These are phyloP conservation scores for Serilophus lunatus DNA, from an alignment of 2,113 vertebrate genomes.

Conservation along the genomic window DNA sequence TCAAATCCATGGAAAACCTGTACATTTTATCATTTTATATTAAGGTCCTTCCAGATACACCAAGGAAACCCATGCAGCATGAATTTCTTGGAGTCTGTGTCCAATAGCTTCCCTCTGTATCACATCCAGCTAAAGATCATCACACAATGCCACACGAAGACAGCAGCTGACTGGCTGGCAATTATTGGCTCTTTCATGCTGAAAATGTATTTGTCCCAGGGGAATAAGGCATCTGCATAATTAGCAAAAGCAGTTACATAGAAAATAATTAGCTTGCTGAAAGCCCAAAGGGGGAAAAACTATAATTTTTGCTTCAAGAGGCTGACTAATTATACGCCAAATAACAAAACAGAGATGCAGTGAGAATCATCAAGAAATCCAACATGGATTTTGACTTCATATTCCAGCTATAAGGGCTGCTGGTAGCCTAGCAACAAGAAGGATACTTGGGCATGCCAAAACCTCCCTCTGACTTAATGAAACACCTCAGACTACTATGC, in stretches of 20 bases:
- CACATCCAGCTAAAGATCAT: slow-evolving; percentile 44
- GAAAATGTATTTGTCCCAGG: slow-evolving; percentile 64
- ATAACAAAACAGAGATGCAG: slow-evolving; percentile 17
- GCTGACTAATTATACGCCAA: slow-evolving; percentile 65
- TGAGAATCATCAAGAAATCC: slow-evolving; percentile 49
- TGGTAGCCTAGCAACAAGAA: slow-evolving; percentile 77
- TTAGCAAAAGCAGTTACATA: slow-evolving; percentile 61
- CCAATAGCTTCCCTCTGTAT: background rate
- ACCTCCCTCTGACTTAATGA: slow-evolving; percentile 16
- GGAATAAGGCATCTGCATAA: slow-evolving; percentile 65
- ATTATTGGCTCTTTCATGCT: slow-evolving; percentile 68
- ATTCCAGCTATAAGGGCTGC: slow-evolving; percentile 44
- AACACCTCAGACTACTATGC: slow-evolving; percentile 29
- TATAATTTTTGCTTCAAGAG: slow-evolving; percentile 70
- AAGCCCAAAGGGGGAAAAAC: slow-evolving; percentile 53
- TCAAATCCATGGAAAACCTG: background rate
- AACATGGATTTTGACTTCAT: slow-evolving; percentile 56
- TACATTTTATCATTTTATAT: background rate
- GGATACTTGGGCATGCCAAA: slow-evolving; percentile 48
- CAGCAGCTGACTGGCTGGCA: slow-evolving; percentile 48
- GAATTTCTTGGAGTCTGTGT: background rate
- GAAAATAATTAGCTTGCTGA: slow-evolving; percentile 70
- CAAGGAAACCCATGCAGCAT: background rate
- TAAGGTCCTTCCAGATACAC: background rate
- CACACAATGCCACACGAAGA: slow-evolving; percentile 13